These are phyloP conservation scores for Drosophila fulvimacula DNA, from an alignment of 2,888 invertebrate genomes.

Conservation along the genomic window DNA sequence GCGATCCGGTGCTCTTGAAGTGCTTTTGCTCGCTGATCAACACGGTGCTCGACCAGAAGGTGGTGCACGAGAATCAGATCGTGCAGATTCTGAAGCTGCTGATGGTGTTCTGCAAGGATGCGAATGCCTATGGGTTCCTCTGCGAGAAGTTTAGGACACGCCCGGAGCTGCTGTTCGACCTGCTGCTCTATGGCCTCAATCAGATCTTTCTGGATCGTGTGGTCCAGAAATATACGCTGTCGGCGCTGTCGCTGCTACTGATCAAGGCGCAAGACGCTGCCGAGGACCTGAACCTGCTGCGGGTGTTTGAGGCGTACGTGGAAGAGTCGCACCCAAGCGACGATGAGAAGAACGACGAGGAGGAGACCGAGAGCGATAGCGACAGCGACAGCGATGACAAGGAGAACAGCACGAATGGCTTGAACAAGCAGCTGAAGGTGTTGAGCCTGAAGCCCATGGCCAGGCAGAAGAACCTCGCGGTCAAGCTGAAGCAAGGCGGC, in stretches of 20 bases:
- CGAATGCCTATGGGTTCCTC: slow-evolving; percentile 65
- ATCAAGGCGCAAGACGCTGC: slow-evolving; percentile 49
- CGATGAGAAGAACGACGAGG: neutral
- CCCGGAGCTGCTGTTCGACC: slow-evolving; percentile 55
- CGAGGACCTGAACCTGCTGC: slow-evolving; percentile 31
- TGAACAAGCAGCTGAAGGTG: slow-evolving; percentile 12
- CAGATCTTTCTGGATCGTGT: slow-evolving; percentile 8
- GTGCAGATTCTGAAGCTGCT: slow-evolving; percentile 64
- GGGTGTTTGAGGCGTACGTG: slow-evolving; percentile 28
- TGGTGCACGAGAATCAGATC: slow-evolving; percentile 18
- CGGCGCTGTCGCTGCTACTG: slow-evolving; percentile 64
- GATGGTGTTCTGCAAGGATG: slow-evolving; percentile 75
- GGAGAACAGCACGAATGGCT: slow-evolving; percentile 6
- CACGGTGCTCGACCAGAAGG: slow-evolving; percentile 29
- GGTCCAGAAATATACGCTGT: slow-evolving; percentile 67
- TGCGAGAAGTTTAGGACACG: slow-evolving; percentile 55
- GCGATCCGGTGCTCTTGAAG: slow-evolving; percentile 72
- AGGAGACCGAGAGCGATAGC: neutral
- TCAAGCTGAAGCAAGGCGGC: neutral
- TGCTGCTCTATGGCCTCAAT: slow-evolving; percentile 64
- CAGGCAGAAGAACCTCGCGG: neutral
- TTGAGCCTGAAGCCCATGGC: neutral
- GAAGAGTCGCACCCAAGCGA: neutral
- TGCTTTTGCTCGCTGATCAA: slow-evolving; percentile 52
- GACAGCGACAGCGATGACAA: slow-evolving; percentile 8